A percentile compares a stretch with the other conserved stretches of the same genome.
Evolutionary conservation across 1,140 invertebrate genomes (phyloP).

Genomic region (Zeugodacus cucurbitae): DNA sequence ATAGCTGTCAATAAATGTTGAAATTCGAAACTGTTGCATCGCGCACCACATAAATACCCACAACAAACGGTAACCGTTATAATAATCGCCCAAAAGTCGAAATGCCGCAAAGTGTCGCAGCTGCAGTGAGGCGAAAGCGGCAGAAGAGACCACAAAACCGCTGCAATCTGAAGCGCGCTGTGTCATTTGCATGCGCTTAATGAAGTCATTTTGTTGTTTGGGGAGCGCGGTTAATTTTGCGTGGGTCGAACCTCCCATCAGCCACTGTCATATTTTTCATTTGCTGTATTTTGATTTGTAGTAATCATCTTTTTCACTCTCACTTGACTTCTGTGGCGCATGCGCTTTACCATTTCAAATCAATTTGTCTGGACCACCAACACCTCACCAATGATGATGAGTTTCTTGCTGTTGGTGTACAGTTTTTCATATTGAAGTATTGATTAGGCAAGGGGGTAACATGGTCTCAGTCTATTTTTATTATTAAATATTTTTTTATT

Average conservation of each 20-base stretch:
- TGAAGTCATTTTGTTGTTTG: not conserved
- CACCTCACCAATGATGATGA: not conserved
- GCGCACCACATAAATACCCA: not conserved
- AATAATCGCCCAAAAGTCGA: not conserved
- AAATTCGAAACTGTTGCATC: not conserved
- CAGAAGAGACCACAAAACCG: not conserved
- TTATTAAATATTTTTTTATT: not conserved
- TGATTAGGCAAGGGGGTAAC: not conserved
- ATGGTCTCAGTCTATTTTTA: not conserved
- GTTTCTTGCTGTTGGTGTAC: not conserved
- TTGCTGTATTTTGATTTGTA: not conserved
- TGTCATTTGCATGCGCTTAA: not conserved
- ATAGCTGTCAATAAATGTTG: slow-evolving; percentile 20
- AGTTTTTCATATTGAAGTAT: not conserved
- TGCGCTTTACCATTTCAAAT: not conserved
- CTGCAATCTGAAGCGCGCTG: not conserved
- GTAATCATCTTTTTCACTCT: not conserved
- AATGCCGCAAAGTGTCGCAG: not conserved
- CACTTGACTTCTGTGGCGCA: not conserved
- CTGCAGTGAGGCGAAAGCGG: not conserved
- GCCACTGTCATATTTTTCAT: not conserved
- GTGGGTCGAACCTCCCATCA: not conserved
- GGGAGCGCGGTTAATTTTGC: not conserved
- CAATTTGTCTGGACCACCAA: not conserved
- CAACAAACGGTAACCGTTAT: not conserved